Conservation (phyloP, 2,888 invertebrate species). For the Sisyra terminalis region DNA sequence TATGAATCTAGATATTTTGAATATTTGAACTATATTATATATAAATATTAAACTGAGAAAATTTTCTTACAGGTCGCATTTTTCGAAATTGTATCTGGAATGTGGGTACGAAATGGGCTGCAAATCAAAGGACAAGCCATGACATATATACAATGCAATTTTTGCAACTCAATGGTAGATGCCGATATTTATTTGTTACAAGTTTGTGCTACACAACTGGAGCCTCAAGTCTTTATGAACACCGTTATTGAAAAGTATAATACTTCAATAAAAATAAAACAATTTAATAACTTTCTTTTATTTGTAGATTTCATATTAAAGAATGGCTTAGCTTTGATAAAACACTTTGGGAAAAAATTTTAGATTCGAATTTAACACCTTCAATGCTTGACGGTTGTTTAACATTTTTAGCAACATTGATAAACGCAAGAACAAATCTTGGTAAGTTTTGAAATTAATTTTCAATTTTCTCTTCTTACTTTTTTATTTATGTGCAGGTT, state of each 20-base stretch:
- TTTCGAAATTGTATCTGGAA: constrained; percentile 84
- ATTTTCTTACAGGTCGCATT: constrained; percentile 62
- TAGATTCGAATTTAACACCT: constrained; percentile 69
- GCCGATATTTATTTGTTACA: constrained; percentile 92
- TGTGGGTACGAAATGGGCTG: constrained; percentile 94
- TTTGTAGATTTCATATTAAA: constrained; percentile 61
- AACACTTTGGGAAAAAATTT: constrained; percentile 42
- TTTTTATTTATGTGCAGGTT: constrained; percentile 25
- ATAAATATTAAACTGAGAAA: background rate
- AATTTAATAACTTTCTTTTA: constrained; percentile 5
- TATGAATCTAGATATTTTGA: background rate
- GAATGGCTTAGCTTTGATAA: constrained; percentile 72
- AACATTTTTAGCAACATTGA: constrained; percentile 76
- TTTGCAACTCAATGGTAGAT: constrained; percentile 97
- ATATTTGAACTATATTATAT: background rate
- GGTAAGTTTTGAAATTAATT: constrained; percentile 31
- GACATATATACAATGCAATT: constrained; percentile 97
- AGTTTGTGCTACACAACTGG: constrained; percentile 77
- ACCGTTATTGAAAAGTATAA: constrained; percentile 76
- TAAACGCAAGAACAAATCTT: constrained; percentile 75
- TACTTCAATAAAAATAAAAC: constrained; percentile 2
- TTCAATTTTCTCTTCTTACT: background rate
- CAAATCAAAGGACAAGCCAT: constrained; percentile 98
- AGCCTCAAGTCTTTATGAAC: constrained; percentile 69
- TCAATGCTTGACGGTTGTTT: constrained; percentile 86